Evolutionary conservation across 1,140 invertebrate species (phyloP).

Genomic region (Polypedilum pembai): DNA sequence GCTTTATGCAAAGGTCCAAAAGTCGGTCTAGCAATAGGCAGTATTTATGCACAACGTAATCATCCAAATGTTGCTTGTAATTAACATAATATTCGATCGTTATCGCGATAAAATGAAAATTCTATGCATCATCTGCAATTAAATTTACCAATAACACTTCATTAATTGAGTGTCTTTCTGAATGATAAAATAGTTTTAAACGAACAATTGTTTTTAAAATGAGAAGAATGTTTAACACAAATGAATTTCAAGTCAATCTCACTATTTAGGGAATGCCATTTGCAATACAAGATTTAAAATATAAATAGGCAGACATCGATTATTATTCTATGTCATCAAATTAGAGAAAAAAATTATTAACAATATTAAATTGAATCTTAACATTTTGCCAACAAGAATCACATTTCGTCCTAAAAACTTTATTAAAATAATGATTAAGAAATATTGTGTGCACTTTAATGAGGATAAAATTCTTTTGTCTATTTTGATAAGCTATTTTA

Average conservation of each 20-base stretch:
- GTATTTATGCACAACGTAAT: slow-evolving; percentile 55
- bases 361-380: too few relatives aligned
- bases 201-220: background rate
- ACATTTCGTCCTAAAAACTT: slow-evolving; percentile 17
- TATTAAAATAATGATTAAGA: too few relatives aligned
- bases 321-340: too few relatives aligned
- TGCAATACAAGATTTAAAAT: background rate
- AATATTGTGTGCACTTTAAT: background rate
- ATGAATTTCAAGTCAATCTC: slow-evolving; percentile 12
- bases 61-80: slow-evolving; percentile 42
- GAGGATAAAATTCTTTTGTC: background rate
- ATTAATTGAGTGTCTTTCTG: slow-evolving; percentile 5
- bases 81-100: slow-evolving; percentile 32
- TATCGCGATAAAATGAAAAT: background rate
- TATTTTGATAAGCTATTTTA: slow-evolving; percentile 2
- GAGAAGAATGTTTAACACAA: background rate
- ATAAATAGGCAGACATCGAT: background rate
- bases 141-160: background rate
- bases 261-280: background rate
- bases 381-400: slow-evolving; percentile 11
- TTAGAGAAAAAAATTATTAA: too few relatives aligned
- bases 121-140: background rate
- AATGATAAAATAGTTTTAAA: background rate
- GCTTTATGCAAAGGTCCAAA: slow-evolving; percentile 56
- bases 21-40: slow-evolving; percentile 56